phyloP scores from a whole-genome alignment of 2,797 vertebrate species.

The Hydrolagus colliei region DNA sequence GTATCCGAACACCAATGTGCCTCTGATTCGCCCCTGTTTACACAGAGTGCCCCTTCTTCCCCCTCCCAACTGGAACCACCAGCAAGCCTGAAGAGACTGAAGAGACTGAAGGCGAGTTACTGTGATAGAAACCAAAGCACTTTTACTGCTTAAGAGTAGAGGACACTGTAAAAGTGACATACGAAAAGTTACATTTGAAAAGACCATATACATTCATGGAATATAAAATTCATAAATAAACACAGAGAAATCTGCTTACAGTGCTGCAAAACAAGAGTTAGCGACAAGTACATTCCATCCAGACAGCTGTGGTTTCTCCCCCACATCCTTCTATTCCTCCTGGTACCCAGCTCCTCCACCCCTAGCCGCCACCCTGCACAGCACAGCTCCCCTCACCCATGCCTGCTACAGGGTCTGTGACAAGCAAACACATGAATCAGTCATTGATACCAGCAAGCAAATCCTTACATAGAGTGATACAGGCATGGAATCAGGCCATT shows the following conservation, averaged over 20 bases:
- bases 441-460: not conserved
- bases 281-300: constrained; percentile 67
- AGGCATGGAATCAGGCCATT: constrained; percentile 41
- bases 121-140: constrained; percentile 71
- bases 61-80: no score
- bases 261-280: constrained; percentile 61
- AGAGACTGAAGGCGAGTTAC: constrained; percentile 41
- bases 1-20: no score
- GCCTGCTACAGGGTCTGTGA: no score
- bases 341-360: no score
- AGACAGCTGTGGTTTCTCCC: constrained; percentile 52
- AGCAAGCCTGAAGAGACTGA: no score
- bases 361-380: no score
- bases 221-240: constrained; percentile 77
- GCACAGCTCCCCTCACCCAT: no score
- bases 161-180: constrained; percentile 71
- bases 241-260: constrained; percentile 45
- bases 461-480: not conserved
- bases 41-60: no score
- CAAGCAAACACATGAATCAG: not conserved
- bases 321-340: constrained; percentile 34
- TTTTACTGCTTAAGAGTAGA: constrained; percentile 72
- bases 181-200: constrained; percentile 66
- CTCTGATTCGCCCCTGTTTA: no score
- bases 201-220: constrained; percentile 73